These are phyloP conservation scores for Tipula unca DNA, from an alignment of 2,888 invertebrate genomes.

Conservation along the genomic window DNA sequence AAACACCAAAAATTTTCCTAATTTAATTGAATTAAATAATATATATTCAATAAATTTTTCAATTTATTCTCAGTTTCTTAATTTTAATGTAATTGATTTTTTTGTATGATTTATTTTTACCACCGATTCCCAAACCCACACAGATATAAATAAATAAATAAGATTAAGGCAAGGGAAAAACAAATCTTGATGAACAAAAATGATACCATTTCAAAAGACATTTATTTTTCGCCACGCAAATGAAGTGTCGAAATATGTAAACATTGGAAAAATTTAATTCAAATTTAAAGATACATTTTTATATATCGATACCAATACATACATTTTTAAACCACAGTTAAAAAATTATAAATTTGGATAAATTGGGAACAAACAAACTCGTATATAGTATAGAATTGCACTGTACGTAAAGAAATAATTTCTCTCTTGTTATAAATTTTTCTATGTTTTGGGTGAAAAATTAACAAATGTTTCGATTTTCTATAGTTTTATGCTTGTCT, in stretches of 20 bases:
- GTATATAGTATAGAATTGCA: too few species aligned
- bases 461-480: not conserved
- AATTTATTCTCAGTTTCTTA: not conserved
- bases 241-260: too few species aligned
- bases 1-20: not conserved
- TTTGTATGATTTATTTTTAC: not conserved
- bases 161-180: not conserved
- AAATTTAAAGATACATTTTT: too few species aligned
- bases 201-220: not conserved
- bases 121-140: not conserved
- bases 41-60: not conserved
- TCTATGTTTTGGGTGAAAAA: not conserved
- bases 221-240: not conserved
- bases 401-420: too few species aligned
- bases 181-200: not conserved
- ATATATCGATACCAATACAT: too few species aligned
- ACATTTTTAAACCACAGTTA: too few species aligned
- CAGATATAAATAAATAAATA: not conserved
- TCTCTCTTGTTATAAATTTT: too few species aligned
- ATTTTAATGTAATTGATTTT: not conserved
- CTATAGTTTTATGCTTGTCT: too few species aligned
- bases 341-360: too few species aligned
- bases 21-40: not conserved
- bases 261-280: too few species aligned
- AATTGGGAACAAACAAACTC: too few species aligned